These are phyloP conservation scores for Agrochola litura DNA, from an alignment of 2,888 invertebrate species.

Conservation along the genomic window DNA sequence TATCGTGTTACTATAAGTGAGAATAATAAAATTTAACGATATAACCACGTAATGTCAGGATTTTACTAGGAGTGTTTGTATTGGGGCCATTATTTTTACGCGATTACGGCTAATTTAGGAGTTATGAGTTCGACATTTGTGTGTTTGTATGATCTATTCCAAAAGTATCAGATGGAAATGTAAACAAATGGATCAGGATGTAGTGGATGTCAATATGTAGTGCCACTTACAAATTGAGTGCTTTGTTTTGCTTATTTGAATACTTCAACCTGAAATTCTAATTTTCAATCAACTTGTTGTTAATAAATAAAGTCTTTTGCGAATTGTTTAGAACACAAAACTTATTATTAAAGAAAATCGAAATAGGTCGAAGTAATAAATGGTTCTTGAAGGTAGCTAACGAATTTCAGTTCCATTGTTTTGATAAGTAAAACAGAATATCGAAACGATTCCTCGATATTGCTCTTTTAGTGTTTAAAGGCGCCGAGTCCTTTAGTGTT, in stretches of 20 bases:
- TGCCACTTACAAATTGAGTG: background rate
- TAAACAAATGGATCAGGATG: background rate
- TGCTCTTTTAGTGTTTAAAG: conserved; percentile 50
- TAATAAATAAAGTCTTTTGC: background rate
- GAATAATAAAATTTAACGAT: conserved; percentile 84
- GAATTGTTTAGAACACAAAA: conserved; percentile 16
- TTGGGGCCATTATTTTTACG: conserved; percentile 39
- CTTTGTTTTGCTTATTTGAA: background rate
- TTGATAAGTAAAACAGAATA: conserved; percentile 43
- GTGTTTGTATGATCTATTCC: background rate
- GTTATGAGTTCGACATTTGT: conserved; percentile 7
- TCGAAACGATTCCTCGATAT: conserved; percentile 47
- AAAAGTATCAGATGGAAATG: background rate
- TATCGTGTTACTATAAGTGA: conserved; percentile 87
- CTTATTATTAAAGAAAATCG: conserved; percentile 10
- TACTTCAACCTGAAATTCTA: background rate
- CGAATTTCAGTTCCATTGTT: conserved; percentile 33
- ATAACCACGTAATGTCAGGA: conserved; percentile 74
- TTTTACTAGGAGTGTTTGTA: conserved; percentile 67
- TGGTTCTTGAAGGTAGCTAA: conserved; percentile 20
- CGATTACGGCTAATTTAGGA: conserved; percentile 38
- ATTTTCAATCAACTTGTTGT: background rate
- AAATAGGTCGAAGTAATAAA: conserved; percentile 34
- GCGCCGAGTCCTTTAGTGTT: conserved; percentile 52
- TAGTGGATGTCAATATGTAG: background rate